Percentiles rank a stretch among this genome's conserved stretches.
phyloP scores from a whole-genome alignment of 2,113 vertebrate species.

The Rhinolophus sinicus region DNA sequence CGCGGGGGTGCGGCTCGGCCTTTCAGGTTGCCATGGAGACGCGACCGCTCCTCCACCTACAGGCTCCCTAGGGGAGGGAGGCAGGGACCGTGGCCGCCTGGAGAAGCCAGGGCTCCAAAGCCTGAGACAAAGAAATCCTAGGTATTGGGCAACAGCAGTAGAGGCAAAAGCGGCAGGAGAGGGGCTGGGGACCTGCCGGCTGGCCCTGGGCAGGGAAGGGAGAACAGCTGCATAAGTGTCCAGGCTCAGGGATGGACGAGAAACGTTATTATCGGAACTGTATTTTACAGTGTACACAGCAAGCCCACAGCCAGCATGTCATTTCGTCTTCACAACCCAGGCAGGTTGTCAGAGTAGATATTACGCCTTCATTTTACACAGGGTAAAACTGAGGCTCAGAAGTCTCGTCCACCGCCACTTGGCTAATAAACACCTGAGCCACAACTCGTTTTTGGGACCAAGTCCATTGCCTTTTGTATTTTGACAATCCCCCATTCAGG shows the following conservation, averaged over 20 bases:
- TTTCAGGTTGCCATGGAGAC: constrained; percentile 68
- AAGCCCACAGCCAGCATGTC: background rate
- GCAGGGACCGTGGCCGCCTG: background rate
- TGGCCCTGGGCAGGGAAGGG: background rate
- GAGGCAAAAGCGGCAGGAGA: background rate
- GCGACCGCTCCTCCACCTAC: constrained; percentile 27
- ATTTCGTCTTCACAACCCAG: background rate
- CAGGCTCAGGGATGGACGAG: background rate
- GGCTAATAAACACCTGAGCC: background rate
- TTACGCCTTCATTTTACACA: background rate
- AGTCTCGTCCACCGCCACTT: background rate
- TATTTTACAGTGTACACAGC: background rate
- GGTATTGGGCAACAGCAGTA: background rate
- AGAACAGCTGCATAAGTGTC: background rate
- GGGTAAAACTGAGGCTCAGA: constrained; percentile 8
- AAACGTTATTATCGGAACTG: background rate
- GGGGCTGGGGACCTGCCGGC: background rate
- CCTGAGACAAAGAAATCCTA: constrained; percentile 44
- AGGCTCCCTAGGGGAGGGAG: background rate
- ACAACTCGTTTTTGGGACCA: background rate
- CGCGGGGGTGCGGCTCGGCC: background rate
- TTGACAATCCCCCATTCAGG: background rate
- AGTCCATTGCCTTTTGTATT: background rate
- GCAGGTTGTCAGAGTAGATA: background rate
- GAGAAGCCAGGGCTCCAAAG: constrained; percentile 20